Evolutionary conservation across 2,113 vertebrate genomes (phyloP), one percentile per base, ranked within the genome.

Genomic region (Urocynchramus pylzowi): DNA sequence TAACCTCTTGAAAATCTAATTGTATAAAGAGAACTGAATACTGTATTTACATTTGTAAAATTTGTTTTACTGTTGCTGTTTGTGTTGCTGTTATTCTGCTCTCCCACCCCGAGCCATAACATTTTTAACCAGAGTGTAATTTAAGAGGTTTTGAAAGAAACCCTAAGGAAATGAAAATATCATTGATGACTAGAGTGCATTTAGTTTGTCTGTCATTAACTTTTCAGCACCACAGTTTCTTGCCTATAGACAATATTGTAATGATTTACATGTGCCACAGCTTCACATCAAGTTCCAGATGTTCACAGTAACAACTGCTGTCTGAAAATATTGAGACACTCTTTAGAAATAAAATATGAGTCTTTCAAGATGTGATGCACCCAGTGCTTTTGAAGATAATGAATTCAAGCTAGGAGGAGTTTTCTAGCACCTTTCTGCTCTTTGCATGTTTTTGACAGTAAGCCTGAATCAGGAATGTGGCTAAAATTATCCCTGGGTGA

Each of bases 281-380:
- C 30, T 80, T 85, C 70, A 59, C 45, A 79, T 82, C 30, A 69
- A 85, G 50, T 65, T 94, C 70, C 91, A 97, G 93, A 91, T 95
- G 89, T 80, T 95, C 70, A 65, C 37, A 87, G n/a, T 20, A 96
- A 73, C 54, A 89, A 61, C 65, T 90, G 81, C 61, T 87, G 49
- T 30, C 81, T 69, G 74, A 89, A 91, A 89, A 88, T 71, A 79
- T 2, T 11, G 44, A 91, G 45, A 79, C 15, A 44, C 24, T 78
- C 44, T 89, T 96, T 75, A 89, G n/a, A 73, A 87, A 84, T 71
- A 65, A 89, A 93, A 91, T 87, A 85, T 45, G 74, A 83, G 18
- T 21, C 52, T 95, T 83, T 93, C 37, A 96, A 65, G 69, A 84
- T 59, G 30, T 31, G 33, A 70, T 16, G 44, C 8, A 45, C 3